These are phyloP conservation scores for Pristionchus exspectatus DNA, from an alignment of 2,888 invertebrate species.

Conservation along the genomic window DNA sequence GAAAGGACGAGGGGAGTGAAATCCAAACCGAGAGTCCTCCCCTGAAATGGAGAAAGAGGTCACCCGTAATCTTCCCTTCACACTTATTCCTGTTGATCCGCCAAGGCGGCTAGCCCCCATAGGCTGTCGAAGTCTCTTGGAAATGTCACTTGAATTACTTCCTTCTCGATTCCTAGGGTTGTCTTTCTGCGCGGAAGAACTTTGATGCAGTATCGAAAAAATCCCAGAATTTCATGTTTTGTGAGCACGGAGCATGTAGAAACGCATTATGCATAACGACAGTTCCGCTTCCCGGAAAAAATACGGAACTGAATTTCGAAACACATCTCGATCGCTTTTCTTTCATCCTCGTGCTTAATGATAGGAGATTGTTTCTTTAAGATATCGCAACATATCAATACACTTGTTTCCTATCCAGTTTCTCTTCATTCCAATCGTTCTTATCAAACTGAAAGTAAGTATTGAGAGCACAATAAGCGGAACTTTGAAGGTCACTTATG, in stretches of 20 bases:
- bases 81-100: background rate
- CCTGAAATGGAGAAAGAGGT: background rate
- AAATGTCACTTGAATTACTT: background rate
- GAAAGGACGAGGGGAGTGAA: background rate
- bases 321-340: background rate
- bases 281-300: too few species aligned
- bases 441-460: too few species aligned
- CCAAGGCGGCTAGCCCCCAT: background rate
- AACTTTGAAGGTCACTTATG: slow-evolving; percentile 33
- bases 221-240: too few species aligned
- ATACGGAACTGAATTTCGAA: background rate
- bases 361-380: background rate
- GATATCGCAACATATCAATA: slow-evolving; percentile 2
- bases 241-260: too few species aligned
- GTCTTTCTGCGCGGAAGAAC: too few species aligned
- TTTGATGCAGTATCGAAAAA: too few species aligned
- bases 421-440: background rate
- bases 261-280: too few species aligned
- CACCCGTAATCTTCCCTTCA: background rate
- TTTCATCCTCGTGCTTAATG: background rate
- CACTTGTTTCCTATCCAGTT: background rate
- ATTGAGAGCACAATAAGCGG: slow-evolving; percentile 6
- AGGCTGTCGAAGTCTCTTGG: background rate
- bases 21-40: background rate
- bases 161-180: background rate